Percentiles rank a stretch among this genome's conserved stretches.
phyloP scores from a whole-genome alignment of 2,113 vertebrate species.

The Okapia johnstoni region DNA sequence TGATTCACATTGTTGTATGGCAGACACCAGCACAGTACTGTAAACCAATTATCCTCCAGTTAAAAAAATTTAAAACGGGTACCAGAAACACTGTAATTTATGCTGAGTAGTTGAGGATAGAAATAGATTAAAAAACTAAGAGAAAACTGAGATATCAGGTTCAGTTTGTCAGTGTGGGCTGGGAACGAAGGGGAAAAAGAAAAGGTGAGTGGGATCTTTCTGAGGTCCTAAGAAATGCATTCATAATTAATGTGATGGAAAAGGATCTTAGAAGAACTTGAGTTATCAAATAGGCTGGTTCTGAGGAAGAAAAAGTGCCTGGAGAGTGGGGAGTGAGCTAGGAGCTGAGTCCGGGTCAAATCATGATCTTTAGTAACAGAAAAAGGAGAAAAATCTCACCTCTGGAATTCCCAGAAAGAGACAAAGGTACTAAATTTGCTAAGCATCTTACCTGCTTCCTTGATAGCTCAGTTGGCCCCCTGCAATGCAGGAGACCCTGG shows the following conservation, averaged over 20 bases:
- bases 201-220: neutral
- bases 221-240: neutral
- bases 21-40: neutral
- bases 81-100: neutral
- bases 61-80: neutral
- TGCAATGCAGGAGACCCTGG: neutral
- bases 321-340: neutral
- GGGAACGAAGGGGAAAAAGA: neutral
- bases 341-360: neutral
- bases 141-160: neutral
- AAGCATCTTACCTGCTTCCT: neutral
- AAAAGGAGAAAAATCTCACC: neutral
- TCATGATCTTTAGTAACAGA: neutral
- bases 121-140: neutral
- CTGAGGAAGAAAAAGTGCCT: neutral
- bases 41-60: neutral
- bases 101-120: neutral
- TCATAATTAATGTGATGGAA: neutral
- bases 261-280: neutral
- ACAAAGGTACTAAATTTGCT: neutral
- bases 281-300: neutral
- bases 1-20: neutral
- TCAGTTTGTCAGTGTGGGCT: neutral
- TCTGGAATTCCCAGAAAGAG: neutral
- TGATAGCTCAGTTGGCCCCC: neutral